Base-by-base conservation (phyloP, 2,888 invertebrate species). In the Acheta domesticus region DNA sequence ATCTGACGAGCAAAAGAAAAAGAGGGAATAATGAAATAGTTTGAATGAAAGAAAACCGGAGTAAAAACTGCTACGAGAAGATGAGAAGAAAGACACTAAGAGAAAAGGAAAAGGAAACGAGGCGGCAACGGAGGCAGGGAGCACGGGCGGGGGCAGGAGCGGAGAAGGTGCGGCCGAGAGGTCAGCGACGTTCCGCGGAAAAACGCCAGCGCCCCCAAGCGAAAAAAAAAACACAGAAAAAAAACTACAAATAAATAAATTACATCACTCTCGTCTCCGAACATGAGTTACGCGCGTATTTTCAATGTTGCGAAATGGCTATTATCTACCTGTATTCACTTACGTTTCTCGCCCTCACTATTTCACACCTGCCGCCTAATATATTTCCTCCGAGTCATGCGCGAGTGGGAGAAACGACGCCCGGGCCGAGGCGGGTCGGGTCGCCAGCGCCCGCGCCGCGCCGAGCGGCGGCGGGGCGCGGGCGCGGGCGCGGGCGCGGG, bases 291-390 rank as follows among this genome's bases (percentile, higher is more conserved):
- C 62, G 62, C 62, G 62, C 36, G 62, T n/a, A 19, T 62, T 62
- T 62, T 62, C 62, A 62, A 62, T 62, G 62, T 62, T 62, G 62
- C 62, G 62, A 62, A 62, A 62, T n/a, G n/a, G n/a, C 62, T 62
- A 62, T 62, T 62, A 62, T 62, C 62, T 62, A 62, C 62, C 62
- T 62, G n/a, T 62, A 62, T 62, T 62, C 62, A 62, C 62, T 62
- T 62, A 19, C n/a, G 14, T 14, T 62, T 62, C 62, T 62, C n/a
- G 62, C n/a, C 62, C 62, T 62, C 62, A 62, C n/a, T 62, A 14
- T 36, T 62, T 19, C 16, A 62, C n/a, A 62, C 62, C 14, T 62
- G n/a, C n/a, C 14, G 62, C n/a, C 62, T 62, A 62, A 62, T n/a
- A 62, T 62, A 14, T 36, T 36, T 62, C n/a, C 14, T 12, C 14